These are phyloP conservation scores for Tillus elongatus DNA, from an alignment of 2,888 invertebrate genomes.

Conservation along the genomic window DNA sequence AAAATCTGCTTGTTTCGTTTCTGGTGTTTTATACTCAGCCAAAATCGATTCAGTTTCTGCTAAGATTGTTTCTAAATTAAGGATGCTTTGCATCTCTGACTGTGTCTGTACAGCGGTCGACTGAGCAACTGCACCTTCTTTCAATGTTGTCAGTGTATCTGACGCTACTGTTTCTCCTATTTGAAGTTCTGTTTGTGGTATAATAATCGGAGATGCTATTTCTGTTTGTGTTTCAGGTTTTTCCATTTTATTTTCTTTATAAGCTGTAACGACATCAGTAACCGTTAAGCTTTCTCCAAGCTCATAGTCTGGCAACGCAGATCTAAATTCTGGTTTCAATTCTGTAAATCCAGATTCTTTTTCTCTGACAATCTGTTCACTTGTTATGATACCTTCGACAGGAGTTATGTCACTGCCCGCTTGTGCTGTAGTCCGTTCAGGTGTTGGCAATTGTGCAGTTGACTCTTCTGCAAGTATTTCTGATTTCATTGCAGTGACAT, in stretches of 20 bases:
- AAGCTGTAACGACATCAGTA: slow-evolving; percentile 47
- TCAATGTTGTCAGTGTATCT: slow-evolving; percentile 45
- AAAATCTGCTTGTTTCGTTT: slow-evolving; percentile 40
- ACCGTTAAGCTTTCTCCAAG: slow-evolving; percentile 50
- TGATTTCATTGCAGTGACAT: slow-evolving; percentile 50
- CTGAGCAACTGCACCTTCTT: slow-evolving; percentile 37
- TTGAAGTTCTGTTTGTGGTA: slow-evolving; percentile 45
- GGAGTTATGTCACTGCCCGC: slow-evolving; percentile 33
- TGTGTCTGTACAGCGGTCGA: slow-evolving; percentile 47
- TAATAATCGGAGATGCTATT: slow-evolving; percentile 29
- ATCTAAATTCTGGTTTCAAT: slow-evolving; percentile 41
- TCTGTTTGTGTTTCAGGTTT: slow-evolving; percentile 26
- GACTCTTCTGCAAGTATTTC: slow-evolving; percentile 46
- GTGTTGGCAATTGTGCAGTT: slow-evolving; percentile 29
- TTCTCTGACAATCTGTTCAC: slow-evolving; percentile 50
- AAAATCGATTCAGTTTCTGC: slow-evolving; percentile 51
- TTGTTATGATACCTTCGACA: slow-evolving; percentile 49
- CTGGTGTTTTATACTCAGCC: slow-evolving; percentile 41
- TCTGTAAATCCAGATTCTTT: slow-evolving; percentile 46
- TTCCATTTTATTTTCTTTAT: slow-evolving; percentile 48
- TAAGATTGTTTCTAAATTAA: slow-evolving; percentile 45
- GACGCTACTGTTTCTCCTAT: slow-evolving; percentile 49
- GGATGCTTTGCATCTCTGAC: slow-evolving; percentile 46
- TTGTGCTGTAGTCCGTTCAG: slow-evolving; percentile 19
- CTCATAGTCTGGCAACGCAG: slow-evolving; percentile 44